Evolutionary conservation across 2,888 invertebrate species (phyloP).

Genomic region (Oxytorus armatus): DNA sequence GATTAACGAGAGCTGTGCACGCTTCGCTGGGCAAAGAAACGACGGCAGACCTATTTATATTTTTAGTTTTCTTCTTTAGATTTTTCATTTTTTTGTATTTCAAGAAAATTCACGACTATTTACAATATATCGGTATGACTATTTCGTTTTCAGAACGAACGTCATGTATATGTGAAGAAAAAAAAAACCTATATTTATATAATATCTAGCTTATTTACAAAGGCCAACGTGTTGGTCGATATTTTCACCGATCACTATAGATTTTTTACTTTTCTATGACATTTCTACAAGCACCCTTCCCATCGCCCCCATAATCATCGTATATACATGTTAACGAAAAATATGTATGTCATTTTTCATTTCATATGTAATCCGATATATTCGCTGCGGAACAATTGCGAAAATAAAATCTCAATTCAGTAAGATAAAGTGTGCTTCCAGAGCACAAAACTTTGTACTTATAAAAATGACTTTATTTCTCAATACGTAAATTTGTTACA

Average conservation of each 20-base stretch:
- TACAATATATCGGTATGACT: constrained; percentile 7
- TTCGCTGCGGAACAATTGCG: background rate
- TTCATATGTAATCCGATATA: constrained; percentile 26
- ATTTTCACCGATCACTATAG: constrained; percentile 50
- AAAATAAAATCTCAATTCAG: constrained; percentile 22
- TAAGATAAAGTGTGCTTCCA: background rate
- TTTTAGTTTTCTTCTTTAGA: constrained; percentile 11
- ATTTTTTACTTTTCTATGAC: constrained; percentile 64
- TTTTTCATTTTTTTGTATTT: background rate
- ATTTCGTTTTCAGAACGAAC: constrained; percentile 35
- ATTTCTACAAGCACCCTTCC: constrained; percentile 17
- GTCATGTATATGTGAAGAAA: background rate
- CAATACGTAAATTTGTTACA: background rate
- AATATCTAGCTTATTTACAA: constrained; percentile 36
- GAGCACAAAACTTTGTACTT: constrained; percentile 4
- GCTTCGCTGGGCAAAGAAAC: constrained; percentile 60
- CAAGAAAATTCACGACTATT: constrained; percentile 10
- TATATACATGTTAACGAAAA: background rate
- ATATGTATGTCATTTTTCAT: background rate
- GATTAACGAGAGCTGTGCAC: constrained; percentile 41
- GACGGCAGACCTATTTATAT: constrained; percentile 56
- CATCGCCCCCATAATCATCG: background rate
- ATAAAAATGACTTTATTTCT: no score
- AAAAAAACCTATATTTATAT: background rate
- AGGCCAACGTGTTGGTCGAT: background rate